phyloP scores from a whole-genome alignment of 1,140 invertebrate genomes.

The Telenomus remus region DNA sequence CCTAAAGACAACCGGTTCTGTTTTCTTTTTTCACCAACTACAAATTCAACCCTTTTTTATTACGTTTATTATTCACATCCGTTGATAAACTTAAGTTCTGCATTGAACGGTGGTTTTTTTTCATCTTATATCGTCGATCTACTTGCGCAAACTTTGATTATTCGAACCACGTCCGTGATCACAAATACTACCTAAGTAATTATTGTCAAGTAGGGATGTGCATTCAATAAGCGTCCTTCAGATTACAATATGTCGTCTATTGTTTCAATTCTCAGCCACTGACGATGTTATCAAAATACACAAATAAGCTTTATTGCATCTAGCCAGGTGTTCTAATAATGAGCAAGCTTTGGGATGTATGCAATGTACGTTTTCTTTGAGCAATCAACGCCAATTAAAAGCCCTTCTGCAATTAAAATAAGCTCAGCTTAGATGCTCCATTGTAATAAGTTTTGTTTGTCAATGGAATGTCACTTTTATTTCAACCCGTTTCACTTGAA shows the following conservation, averaged over 20 bases:
- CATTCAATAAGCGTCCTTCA: constrained; percentile 39
- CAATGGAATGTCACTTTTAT: too few species aligned
- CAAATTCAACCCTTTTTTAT: too few species aligned
- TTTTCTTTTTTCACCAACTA: too few species aligned
- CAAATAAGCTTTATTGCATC: constrained; percentile 32
- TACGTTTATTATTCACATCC: too few species aligned
- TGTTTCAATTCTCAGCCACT: constrained; percentile 11
- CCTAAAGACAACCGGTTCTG: not conserved
- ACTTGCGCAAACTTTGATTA: not conserved
- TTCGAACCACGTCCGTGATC: constrained; percentile 15
- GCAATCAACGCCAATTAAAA: constrained; percentile 7
- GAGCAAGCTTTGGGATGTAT: constrained; percentile 1
- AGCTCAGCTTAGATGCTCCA: not conserved
- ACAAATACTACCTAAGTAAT: constrained; percentile 40
- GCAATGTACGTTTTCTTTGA: constrained; percentile 13
- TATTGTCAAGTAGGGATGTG: constrained; percentile 25
- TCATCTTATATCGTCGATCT: too few species aligned
- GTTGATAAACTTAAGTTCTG: too few species aligned
- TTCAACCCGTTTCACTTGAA: too few species aligned
- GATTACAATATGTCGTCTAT: constrained; percentile 36
- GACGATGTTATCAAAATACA: constrained; percentile 37
- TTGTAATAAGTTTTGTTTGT: not conserved
- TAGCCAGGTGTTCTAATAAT: constrained; percentile 16
- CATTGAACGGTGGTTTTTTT: not conserved
- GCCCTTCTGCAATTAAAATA: not conserved